Conservation (phyloP, 1,140 invertebrate genomes). For the Danaus melanippus region DNA sequence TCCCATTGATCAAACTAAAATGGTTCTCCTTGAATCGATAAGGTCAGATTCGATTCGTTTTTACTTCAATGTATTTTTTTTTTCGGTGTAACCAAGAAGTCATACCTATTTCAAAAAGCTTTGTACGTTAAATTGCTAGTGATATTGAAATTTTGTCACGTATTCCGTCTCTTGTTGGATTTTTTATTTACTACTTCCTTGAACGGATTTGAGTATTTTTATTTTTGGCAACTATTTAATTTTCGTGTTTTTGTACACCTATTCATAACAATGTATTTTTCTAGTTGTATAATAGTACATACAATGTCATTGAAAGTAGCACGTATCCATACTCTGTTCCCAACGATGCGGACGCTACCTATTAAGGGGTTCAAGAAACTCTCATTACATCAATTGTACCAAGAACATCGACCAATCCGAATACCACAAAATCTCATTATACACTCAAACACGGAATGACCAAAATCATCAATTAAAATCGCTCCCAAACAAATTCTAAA, state of each 20-base stretch:
- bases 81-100: no score
- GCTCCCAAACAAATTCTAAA: no score
- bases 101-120: no score
- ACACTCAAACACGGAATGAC: constrained; percentile 8
- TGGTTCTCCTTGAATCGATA: constrained; percentile 10
- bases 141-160: no score
- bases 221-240: no score
- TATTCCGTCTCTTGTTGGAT: no score
- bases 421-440: constrained; percentile 8
- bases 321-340: constrained; percentile 23
- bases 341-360: constrained; percentile 18
- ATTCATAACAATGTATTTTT: no score
- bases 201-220: no score
- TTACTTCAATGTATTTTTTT: no score
- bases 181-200: no score
- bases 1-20: constrained; percentile 23
- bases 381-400: constrained; percentile 23
- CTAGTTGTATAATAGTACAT: constrained; percentile 12
- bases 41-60: constrained; percentile 19
- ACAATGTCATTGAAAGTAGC: constrained; percentile 31
- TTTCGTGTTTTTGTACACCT: no score
- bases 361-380: constrained; percentile 25
- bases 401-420: constrained; percentile 4
- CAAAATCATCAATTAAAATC: constrained; percentile 14
- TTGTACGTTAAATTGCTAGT: no score